phyloP scores from a whole-genome alignment of 2,113 vertebrate genomes.

The Eptesicus fuscus region DNA sequence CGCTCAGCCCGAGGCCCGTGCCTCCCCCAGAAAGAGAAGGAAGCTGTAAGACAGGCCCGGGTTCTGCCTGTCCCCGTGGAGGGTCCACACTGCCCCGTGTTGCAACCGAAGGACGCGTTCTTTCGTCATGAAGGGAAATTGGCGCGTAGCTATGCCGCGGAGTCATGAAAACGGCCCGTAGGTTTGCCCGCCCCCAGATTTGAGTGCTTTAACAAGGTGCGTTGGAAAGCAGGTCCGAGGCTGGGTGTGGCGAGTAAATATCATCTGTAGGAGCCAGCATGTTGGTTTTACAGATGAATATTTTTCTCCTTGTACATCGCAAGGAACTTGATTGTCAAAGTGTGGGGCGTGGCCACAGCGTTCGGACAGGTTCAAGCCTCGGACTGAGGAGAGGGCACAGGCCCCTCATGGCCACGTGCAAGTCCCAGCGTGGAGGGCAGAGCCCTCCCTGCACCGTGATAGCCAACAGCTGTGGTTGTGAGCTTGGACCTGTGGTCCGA shows the following conservation, averaged over 20 bases:
- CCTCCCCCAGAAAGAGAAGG: neutral
- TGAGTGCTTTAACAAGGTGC: neutral
- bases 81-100: neutral
- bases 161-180: neutral
- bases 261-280: neutral
- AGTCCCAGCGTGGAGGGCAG: too few relatives aligned
- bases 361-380: too few relatives aligned
- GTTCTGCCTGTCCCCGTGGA: neutral
- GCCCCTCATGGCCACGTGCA: too few relatives aligned
- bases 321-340: neutral
- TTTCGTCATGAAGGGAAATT: neutral
- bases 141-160: neutral
- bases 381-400: too few relatives aligned
- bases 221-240: neutral
- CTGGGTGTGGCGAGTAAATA: neutral
- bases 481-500: too few relatives aligned
- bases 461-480: too few relatives aligned
- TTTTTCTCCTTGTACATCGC: neutral
- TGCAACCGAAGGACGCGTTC: neutral
- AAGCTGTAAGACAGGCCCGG: neutral
- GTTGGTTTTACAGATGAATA: neutral
- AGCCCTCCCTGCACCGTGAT: too few relatives aligned
- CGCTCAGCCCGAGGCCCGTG: neutral
- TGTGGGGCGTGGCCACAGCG: too few relatives aligned
- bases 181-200: neutral